Conservation (phyloP, 2,797 vertebrate species). For the Nannoperca australis region DNA sequence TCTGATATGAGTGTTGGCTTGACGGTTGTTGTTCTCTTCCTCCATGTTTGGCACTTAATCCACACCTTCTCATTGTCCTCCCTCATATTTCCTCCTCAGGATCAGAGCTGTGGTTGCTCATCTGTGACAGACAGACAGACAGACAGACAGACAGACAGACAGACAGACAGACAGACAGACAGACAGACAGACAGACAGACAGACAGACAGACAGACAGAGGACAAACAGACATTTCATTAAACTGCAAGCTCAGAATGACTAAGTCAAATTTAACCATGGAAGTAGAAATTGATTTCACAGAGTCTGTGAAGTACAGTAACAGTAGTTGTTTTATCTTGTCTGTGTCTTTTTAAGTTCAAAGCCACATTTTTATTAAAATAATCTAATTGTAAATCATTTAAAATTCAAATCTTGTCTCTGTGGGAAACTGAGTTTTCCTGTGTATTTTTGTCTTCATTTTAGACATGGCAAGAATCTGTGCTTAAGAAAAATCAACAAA, state of each 20-base stretch:
- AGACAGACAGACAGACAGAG: constrained; percentile 17
- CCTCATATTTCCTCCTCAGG: constrained; percentile 84
- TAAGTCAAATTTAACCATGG: constrained; percentile 36
- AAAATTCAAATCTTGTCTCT: not conserved
- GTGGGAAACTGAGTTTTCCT: not conserved
- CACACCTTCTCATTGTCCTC: constrained; percentile 45
- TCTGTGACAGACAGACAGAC: constrained; percentile 70
- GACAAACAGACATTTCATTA: constrained; percentile 56
- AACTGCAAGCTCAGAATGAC: constrained; percentile 53
- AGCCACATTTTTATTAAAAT: not conserved
- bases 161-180: constrained; percentile 36
- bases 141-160: constrained; percentile 34
- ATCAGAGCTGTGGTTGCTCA: constrained; percentile 84
- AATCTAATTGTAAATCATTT: not conserved
- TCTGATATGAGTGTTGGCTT: constrained; percentile 47
- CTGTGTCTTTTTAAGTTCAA: not conserved
- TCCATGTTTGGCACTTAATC: constrained; percentile 77
- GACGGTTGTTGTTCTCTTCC: constrained; percentile 69
- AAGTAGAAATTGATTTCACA: constrained; percentile 31
- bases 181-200: constrained; percentile 37
- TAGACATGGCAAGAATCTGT: not conserved
- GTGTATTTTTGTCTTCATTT: too few species aligned
- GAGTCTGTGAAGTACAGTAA: not conserved
- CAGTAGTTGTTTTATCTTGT: not conserved
- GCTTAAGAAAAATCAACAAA: not conserved